These are phyloP conservation scores for Drosophila kikkawai DNA, from an alignment of 1,140 invertebrate species.

Conservation along the genomic window DNA sequence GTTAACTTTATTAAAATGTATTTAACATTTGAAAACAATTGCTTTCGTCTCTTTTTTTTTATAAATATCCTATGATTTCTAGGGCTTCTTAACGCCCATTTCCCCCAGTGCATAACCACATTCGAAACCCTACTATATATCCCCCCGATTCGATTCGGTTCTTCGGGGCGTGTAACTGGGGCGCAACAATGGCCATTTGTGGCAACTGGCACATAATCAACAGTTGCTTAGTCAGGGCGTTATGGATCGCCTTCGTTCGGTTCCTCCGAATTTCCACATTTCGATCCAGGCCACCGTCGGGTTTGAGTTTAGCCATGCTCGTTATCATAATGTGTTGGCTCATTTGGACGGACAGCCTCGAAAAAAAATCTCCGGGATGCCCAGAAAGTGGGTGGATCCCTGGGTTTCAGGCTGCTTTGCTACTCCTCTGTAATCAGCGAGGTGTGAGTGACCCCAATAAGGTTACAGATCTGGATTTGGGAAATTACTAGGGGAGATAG, in stretches of 20 bases:
- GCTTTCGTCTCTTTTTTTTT: too few relatives aligned
- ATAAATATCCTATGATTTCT: neutral
- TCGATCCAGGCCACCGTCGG: constrained; percentile 43
- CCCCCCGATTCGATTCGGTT: constrained; percentile 29
- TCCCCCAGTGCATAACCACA: constrained; percentile 6
- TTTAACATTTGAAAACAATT: too few relatives aligned
- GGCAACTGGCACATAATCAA: constrained; percentile 79
- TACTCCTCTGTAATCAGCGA: constrained; percentile 56
- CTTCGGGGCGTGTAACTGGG: constrained; percentile 75
- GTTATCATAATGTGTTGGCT: constrained; percentile 79
- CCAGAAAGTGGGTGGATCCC: constrained; percentile 34
- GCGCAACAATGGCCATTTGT: constrained; percentile 72
- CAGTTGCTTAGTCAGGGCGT: constrained; percentile 73
- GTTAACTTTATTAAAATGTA: too few relatives aligned
- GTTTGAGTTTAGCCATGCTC: constrained; percentile 68
- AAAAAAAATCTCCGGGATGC: constrained; percentile 6
- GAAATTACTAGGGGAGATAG: constrained; percentile 41
- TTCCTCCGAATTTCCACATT: constrained; percentile 35
- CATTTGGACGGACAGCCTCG: constrained; percentile 52
- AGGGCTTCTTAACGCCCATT: neutral
- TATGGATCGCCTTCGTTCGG: constrained; percentile 41
- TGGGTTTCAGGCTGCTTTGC: constrained; percentile 2
- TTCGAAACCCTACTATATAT: constrained; percentile 14
- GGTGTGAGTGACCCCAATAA: constrained; percentile 74
- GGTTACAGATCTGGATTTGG: constrained; percentile 4